Percentiles rank a stretch among this genome's conserved stretches.
These are phyloP conservation scores for Syngnathoides biaculeatus DNA, from an alignment of 2,113 vertebrate species.

Conservation along the genomic window DNA sequence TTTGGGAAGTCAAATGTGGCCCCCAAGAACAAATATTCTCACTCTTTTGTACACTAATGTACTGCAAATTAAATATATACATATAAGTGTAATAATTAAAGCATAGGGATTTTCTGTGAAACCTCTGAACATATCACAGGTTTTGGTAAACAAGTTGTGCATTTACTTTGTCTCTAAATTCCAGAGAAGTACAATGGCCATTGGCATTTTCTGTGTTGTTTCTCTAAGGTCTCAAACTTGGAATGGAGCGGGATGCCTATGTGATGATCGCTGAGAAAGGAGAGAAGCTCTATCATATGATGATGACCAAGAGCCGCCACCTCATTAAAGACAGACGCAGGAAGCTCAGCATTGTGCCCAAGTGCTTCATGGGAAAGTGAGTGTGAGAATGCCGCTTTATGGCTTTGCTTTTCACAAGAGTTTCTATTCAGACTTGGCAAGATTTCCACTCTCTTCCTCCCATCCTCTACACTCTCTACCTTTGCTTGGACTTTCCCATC, in stretches of 20 bases:
- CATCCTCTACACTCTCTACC: slow-evolving; percentile 15
- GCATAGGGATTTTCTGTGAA: too few species aligned
- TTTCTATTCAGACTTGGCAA: slow-evolving; percentile 47
- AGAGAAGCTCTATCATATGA: slow-evolving; percentile 98
- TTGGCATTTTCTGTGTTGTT: not conserved
- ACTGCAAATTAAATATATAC: too few species aligned
- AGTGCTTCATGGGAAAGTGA: slow-evolving; percentile 99
- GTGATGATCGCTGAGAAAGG: slow-evolving; percentile 98
- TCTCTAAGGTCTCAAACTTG: slow-evolving; percentile 86
- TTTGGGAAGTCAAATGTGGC: too few species aligned
- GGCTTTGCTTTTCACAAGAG: slow-evolving; percentile 39
- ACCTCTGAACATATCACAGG: too few species aligned
- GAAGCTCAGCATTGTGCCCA: slow-evolving; percentile 94
- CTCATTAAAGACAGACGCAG: slow-evolving; percentile 94
- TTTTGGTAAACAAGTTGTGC: too few species aligned
- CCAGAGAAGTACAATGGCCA: not conserved
- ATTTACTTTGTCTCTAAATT: too few species aligned
- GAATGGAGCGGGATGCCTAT: slow-evolving; percentile 95
- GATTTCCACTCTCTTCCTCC: slow-evolving; percentile 40
- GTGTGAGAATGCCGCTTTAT: slow-evolving; percentile 56
- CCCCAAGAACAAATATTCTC: too few species aligned
- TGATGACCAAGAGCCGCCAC: slow-evolving; percentile 93
- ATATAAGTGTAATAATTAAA: too few species aligned
- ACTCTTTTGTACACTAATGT: too few species aligned
- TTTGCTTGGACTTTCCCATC: not conserved